Evolutionary conservation across 2,888 invertebrate genomes (phyloP), one percentile per base, ranked within the genome.

Genomic region (Formica aserva): DNA sequence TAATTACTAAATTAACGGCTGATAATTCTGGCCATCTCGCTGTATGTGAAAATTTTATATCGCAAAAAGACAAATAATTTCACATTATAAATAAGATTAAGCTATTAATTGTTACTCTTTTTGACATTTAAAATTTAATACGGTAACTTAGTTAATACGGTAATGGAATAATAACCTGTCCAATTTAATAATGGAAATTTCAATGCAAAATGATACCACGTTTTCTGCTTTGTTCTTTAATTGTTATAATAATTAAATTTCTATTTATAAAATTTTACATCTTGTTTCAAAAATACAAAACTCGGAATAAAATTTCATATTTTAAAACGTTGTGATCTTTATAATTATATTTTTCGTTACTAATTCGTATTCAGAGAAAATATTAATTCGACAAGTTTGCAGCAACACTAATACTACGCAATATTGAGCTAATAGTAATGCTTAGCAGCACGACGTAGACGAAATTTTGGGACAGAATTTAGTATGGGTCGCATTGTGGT

Each of bases 391-490:
- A 15, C 35, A 52, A 67, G 67, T 80, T 80, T 35, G 32, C 26
- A 35, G 32, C 18, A 9, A 32, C 45, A 13, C 55, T 67, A 22
- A 55, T 55, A 29, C n/a, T 26, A 5, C 8, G 29, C 15, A 48
- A 69, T 55, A 80, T 60, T 15, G 18, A 80, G 45, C 78, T 80
- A 80, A 80, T 72, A 80, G 57, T 57, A 78, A 78, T 60, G 71
- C 45, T 35, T 69, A 57, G 45, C 57, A 57, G 72, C 35, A 60
- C 72, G 32, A 55, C 9, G 38, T 11, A 26, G 78, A 72, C n/a
- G 72, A 80, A 80, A 80, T 80, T 80, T 72, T 57, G 60, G 45
- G 60, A 72, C 35, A 57, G 78, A 60, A 60, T 72, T 72, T 80
- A 71, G 60, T 45, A 22, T 18, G 45, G 57, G 22, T 60, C 32